Percentiles rank a stretch among this genome's conserved stretches.
Conservation (phyloP, 2,797 vertebrate species). For the Moxostoma hubbsi region DNA sequence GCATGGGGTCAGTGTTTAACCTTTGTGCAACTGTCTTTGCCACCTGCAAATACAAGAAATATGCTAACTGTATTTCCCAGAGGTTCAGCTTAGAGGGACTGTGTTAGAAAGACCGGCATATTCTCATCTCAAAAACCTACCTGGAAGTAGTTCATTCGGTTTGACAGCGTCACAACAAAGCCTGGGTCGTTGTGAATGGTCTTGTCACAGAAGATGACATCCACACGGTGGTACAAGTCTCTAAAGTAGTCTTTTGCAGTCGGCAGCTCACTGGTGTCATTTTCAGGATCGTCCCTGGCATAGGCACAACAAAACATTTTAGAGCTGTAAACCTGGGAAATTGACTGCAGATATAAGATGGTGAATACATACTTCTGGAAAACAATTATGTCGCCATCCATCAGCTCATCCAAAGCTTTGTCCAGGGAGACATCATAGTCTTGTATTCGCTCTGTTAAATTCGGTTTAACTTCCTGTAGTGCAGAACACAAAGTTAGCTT, state of each 20-base stretch:
- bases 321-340: not conserved
- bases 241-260: constrained; percentile 98
- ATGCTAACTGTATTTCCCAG: not conserved
- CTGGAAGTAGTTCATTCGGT: constrained; percentile 99
- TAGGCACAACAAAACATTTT: not conserved
- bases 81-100: not conserved
- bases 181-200: constrained; percentile 99
- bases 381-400: constrained; percentile 99
- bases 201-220: constrained; percentile 99
- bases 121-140: constrained; percentile 63
- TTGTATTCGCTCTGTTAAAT: constrained; percentile 99
- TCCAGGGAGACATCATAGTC: constrained; percentile 99
- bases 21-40: constrained; percentile 98
- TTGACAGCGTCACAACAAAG: constrained; percentile 97
- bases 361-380: constrained; percentile 91
- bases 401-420: constrained; percentile 99
- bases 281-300: constrained; percentile 94
- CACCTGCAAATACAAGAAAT: constrained; percentile 78
- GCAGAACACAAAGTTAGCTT: not conserved
- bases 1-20: constrained; percentile 98
- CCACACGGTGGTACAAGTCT: constrained; percentile 97
- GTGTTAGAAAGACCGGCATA: not conserved
- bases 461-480: constrained; percentile 98
- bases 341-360: constrained; percentile 12
- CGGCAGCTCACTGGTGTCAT: constrained; percentile 94